Percentiles rank a stretch among this genome's conserved stretches.
Evolutionary conservation across 2,888 invertebrate genomes (phyloP).

Genomic region (Melanotus villosus): DNA sequence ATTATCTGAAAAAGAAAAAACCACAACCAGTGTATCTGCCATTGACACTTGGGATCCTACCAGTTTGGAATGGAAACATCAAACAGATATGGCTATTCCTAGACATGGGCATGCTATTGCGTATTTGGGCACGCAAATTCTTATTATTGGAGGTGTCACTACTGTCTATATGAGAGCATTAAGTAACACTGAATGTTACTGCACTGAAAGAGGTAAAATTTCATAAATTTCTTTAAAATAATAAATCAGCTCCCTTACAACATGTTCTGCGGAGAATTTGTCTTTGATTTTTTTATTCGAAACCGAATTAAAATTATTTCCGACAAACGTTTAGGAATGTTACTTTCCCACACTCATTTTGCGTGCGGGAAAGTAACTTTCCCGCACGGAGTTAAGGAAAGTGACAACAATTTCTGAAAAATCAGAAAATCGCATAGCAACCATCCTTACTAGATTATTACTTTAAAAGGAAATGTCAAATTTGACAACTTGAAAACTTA

Average conservation of each 20-base stretch:
- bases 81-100: slow-evolving; percentile 76
- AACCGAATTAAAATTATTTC: too few relatives aligned
- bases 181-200: slow-evolving; percentile 78
- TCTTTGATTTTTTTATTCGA: too few relatives aligned
- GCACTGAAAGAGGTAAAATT: slow-evolving; percentile 70
- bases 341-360: too few relatives aligned
- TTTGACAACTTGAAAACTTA: too few relatives aligned
- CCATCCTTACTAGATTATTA: too few relatives aligned
- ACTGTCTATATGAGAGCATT: slow-evolving; percentile 77
- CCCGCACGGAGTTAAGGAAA: too few relatives aligned
- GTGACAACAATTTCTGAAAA: too few relatives aligned
- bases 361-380: too few relatives aligned
- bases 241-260: background rate
- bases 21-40: slow-evolving; percentile 72
- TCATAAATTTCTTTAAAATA: background rate
- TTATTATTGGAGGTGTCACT: slow-evolving; percentile 78
- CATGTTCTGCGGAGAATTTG: too few relatives aligned
- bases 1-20: slow-evolving; percentile 70
- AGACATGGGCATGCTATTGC: slow-evolving; percentile 78
- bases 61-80: slow-evolving; percentile 72
- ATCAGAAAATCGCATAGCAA: too few relatives aligned
- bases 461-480: too few relatives aligned
- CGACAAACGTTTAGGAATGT: too few relatives aligned
- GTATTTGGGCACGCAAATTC: slow-evolving; percentile 75
- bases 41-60: slow-evolving; percentile 76